Base-by-base conservation (phyloP, 2,888 invertebrate genomes). In the Caenorhabditis imperialis region DNA sequence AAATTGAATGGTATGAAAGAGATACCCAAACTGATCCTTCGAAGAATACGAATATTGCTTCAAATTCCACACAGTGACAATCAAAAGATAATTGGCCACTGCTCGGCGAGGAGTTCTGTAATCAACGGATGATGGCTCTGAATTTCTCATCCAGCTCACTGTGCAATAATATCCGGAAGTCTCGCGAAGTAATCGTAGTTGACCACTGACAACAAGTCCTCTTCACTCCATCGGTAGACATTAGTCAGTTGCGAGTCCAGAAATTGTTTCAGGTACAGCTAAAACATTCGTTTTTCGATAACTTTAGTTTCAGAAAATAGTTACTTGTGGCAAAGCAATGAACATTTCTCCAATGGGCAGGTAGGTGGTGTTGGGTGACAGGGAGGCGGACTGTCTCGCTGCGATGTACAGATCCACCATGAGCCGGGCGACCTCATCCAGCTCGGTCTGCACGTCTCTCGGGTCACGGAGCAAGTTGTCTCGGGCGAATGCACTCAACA, bases 361-460 rank as follows among this genome's bases (percentile, higher is more conserved):
- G 23, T 75, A 79, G 1, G 74, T 74, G 1, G 74, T 71, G 35
- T 76, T 75, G 4, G 67, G 63, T n/a, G 71, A 62, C 1, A 72
- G 18, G 30, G 30, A 44, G 1, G 72, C 48, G 0, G 71, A 71
- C 35, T 60, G 37, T 40, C 55, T 47, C 0, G 76, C 70, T 0
- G 76, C 55, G 23, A 61, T 38, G 45, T 80, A 63, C 12, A 80
- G 35, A 50, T 80, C 78, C 2, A 80, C 69, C 38, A 80, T 65
- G 3, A 80, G 47, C 7, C 63, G 67, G 10, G 80, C 75, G 7
- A 80, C 75, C 20, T 78, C 80, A 16, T 80, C 77, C 38, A 80
- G 45, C 37, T 76, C 61, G 20, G 55, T 45, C 42, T 77, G 75
- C 3, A 80, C 71, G 22, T 77, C 74, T 40, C 63, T 35, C 3